phyloP scores from a whole-genome alignment of 2,888 invertebrate species.

The Sminthurinus aureus region DNA sequence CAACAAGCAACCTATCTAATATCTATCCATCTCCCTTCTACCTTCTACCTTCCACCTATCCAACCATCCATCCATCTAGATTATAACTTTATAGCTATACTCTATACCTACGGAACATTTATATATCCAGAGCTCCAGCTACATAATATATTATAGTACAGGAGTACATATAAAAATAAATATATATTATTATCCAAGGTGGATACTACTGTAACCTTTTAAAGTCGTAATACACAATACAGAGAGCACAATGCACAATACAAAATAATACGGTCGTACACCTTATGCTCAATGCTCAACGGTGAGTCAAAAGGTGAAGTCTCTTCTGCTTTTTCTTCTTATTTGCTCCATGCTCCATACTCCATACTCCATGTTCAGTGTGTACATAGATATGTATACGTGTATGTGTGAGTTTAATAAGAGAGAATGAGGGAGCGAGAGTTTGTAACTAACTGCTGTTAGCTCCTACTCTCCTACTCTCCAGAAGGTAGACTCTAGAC shows the following conservation, averaged over 20 bases:
- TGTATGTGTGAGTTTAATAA: neutral
- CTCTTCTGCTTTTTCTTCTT: constrained; percentile 2
- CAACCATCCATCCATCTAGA: no score
- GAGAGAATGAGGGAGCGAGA: no score
- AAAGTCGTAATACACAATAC: neutral
- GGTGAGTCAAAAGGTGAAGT: neutral
- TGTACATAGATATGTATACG: neutral
- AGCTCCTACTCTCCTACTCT: no score
- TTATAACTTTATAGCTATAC: no score
- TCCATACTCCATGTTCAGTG: neutral
- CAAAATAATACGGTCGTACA: neutral
- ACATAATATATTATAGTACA: no score
- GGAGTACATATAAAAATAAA: neutral
- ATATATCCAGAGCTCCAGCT: neutral
- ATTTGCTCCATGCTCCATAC: neutral
- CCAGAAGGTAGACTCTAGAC: no score
- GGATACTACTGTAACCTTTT: neutral
- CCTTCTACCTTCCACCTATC: no score
- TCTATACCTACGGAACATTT: neutral
- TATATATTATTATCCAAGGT: neutral
- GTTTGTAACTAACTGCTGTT: no score
- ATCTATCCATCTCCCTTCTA: no score
- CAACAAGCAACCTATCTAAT: no score
- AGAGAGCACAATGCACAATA: no score
- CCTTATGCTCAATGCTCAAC: constrained; percentile 1